phyloP scores from a whole-genome alignment of 2,888 invertebrate genomes.

The Thereva nobilitata region DNA sequence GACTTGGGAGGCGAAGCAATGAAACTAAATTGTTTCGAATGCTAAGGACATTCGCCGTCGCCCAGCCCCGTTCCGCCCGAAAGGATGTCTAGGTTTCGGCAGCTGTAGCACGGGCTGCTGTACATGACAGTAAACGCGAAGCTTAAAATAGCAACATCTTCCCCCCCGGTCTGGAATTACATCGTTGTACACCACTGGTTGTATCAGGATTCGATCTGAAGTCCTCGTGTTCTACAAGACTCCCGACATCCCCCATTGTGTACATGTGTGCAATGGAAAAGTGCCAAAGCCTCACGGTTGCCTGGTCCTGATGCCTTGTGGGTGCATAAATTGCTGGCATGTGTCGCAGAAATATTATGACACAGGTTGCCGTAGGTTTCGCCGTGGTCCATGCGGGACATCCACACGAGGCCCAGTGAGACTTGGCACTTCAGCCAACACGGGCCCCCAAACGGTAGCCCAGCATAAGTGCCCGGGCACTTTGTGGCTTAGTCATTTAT shows the following conservation, averaged over 20 bases:
- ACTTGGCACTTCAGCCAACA: too few relatives aligned
- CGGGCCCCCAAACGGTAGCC: too few relatives aligned
- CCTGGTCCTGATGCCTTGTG: constrained; percentile 27
- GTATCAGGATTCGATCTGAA: constrained; percentile 32
- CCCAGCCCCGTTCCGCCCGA: background rate
- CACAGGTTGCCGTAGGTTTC: constrained; percentile 1
- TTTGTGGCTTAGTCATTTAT: background rate
- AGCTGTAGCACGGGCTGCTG: constrained; percentile 7
- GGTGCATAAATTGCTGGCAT: constrained; percentile 27
- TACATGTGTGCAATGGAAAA: constrained; percentile 24
- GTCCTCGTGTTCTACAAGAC: constrained; percentile 23
- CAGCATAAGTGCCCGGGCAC: too few relatives aligned
- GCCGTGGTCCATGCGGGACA: background rate
- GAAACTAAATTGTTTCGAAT: constrained; percentile 8
- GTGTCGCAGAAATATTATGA: constrained; percentile 29
- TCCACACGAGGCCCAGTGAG: background rate
- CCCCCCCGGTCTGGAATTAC: constrained; percentile 26
- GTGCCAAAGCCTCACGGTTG: constrained; percentile 32
- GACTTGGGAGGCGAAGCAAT: constrained; percentile 24
- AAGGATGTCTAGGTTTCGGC: background rate
- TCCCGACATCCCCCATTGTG: constrained; percentile 18
- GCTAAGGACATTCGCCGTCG: constrained; percentile 1
- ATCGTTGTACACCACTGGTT: constrained; percentile 21
- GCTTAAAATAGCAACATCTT: constrained; percentile 16
- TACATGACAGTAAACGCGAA: constrained; percentile 32